Percentiles rank a stretch among this genome's conserved stretches.
These are phyloP conservation scores for Seriola quinqueradiata DNA, from an alignment of 2,113 vertebrate genomes.

Conservation along the genomic window DNA sequence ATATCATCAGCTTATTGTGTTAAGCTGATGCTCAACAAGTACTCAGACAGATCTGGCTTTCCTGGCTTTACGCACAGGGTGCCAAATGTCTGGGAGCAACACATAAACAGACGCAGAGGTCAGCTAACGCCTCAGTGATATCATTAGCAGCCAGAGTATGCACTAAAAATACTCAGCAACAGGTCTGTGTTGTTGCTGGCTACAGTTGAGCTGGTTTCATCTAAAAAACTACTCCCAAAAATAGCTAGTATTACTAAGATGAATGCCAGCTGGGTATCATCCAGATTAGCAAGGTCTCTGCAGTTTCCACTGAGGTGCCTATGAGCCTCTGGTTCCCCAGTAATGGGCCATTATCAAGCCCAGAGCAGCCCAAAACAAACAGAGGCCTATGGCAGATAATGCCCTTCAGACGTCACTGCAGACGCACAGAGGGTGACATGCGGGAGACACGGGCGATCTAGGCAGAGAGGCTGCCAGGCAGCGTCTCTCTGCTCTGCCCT, in stretches of 20 bases:
- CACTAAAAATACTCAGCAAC: conserved; percentile 72
- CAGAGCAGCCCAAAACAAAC: conserved; percentile 82
- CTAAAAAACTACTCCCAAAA: conserved; percentile 34
- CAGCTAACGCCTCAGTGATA: conserved; percentile 40
- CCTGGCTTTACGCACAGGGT: conserved; percentile 28
- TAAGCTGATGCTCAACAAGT: conserved; percentile 39
- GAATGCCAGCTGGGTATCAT: conserved; percentile 60
- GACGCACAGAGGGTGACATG: conserved; percentile 74
- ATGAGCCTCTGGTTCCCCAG: conserved; percentile 61
- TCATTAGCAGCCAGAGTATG: conserved; percentile 37
- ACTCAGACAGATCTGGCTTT: conserved; percentile 25
- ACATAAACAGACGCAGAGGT: conserved; percentile 35
- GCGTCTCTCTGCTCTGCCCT: conserved; percentile 61
- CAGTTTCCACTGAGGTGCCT: conserved; percentile 65
- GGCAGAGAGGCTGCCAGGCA: conserved; percentile 57
- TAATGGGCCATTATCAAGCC: conserved; percentile 81
- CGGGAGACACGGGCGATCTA: conserved; percentile 65
- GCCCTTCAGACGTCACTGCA: conserved; percentile 79
- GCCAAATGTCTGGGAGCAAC: conserved; percentile 10
- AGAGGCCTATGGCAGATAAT: conserved; percentile 80
- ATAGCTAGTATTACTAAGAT: conserved; percentile 18
- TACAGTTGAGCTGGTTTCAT: conserved; percentile 18
- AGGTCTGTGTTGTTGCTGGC: conserved; percentile 54
- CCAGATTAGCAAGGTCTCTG: conserved; percentile 62
- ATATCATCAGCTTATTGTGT: conserved; percentile 9